Conservation (phyloP, 2,113 vertebrate species). For the Syngnathoides biaculeatus region DNA sequence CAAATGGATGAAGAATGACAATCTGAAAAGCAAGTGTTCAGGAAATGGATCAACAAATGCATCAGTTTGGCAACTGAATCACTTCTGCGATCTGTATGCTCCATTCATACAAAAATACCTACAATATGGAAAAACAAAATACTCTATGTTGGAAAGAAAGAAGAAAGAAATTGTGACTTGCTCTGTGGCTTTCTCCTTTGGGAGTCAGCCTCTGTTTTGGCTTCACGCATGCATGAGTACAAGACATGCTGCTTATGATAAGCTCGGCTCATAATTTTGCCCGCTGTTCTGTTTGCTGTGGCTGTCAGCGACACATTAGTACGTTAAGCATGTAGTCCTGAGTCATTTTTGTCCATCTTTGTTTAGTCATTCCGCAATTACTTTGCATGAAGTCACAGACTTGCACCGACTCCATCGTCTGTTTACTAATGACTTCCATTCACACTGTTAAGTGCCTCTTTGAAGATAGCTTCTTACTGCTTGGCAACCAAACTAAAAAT, state of each 20-base stretch:
- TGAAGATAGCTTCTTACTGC: background rate
- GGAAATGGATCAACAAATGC: background rate
- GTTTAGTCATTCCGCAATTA: background rate
- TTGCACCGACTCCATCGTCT: background rate
- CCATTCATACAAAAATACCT: no score
- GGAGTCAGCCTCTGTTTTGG: conserved; percentile 44
- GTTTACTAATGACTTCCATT: background rate
- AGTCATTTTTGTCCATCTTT: background rate
- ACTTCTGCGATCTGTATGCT: no score
- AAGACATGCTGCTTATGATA: conserved; percentile 16
- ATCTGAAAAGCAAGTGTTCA: background rate
- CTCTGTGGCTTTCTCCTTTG: conserved; percentile 16
- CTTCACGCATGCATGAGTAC: conserved; percentile 51
- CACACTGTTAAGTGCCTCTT: background rate
- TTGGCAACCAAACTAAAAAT: background rate
- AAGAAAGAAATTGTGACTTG: conserved; percentile 9
- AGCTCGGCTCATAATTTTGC: background rate
- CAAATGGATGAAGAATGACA: background rate
- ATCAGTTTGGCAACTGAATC: background rate
- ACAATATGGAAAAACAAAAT: background rate
- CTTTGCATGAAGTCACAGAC: background rate
- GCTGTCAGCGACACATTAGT: no score
- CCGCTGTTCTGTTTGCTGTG: background rate
- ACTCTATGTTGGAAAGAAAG: background rate
- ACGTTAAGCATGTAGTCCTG: background rate